Percentiles rank a stretch among this genome's conserved stretches.
phyloP scores from a whole-genome alignment of 1,140 invertebrate genomes.

The Scaptomyza montana region DNA sequence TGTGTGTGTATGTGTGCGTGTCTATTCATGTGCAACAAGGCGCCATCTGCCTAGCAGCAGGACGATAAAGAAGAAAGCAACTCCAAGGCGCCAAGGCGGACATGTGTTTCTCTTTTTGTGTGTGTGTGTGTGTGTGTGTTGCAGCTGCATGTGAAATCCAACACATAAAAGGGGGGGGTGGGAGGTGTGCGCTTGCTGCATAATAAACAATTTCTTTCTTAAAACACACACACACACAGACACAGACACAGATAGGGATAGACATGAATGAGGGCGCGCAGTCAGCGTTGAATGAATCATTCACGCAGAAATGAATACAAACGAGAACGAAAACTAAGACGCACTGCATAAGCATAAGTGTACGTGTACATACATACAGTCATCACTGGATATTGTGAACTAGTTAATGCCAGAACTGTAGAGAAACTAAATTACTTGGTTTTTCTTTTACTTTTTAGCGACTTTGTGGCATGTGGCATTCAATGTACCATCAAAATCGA shows the following conservation, averaged over 20 bases:
- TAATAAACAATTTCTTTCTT: conserved; percentile 74
- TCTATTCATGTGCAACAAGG: conserved; percentile 75
- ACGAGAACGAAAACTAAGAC: conserved; percentile 15
- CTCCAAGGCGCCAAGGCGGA: conserved; percentile 38
- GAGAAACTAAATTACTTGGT: too few relatives aligned
- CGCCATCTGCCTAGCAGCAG: conserved; percentile 48
- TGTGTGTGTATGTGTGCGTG: conserved; percentile 48
- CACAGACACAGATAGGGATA: conserved; percentile 8
- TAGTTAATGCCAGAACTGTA: too few relatives aligned
- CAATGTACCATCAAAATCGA: too few relatives aligned
- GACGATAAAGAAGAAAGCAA: background rate
- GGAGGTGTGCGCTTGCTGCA: conserved; percentile 44
- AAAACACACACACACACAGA: conserved; percentile 33
- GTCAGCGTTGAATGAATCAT: conserved; percentile 50
- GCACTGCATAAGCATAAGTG: conserved; percentile 1
- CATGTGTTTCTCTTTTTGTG: conserved; percentile 46
- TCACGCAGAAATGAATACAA: conserved; percentile 53
- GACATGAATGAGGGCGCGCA: conserved; percentile 42
- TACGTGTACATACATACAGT: background rate
- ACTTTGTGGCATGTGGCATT: too few relatives aligned
- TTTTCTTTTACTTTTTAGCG: too few relatives aligned
- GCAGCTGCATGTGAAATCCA: conserved; percentile 46
- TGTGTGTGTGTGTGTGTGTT: conserved; percentile 4
- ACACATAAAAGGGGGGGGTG: conserved; percentile 30
- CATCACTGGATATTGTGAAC: too few relatives aligned